Evolutionary conservation across 2,888 invertebrate genomes (phyloP).

Genomic region (Lingula anatina): DNA sequence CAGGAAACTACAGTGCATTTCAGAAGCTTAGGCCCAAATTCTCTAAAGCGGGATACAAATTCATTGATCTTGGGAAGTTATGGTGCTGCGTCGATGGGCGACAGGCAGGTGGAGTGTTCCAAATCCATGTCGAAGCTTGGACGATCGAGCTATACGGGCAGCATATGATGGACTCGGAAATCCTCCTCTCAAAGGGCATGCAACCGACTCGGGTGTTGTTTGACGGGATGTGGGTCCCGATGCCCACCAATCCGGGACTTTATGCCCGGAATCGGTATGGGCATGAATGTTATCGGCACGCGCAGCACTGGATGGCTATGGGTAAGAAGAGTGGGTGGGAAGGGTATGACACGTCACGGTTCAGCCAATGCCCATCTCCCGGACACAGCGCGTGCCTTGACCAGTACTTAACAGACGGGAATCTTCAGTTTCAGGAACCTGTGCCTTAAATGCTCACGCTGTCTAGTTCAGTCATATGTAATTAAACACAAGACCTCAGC

Average conservation of each 20-base stretch:
- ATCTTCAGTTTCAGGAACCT: constrained; percentile 21
- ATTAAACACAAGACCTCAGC: too few species aligned
- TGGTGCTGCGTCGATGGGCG: constrained; percentile 20
- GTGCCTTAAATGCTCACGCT: too few species aligned
- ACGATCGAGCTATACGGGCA: constrained; percentile 35
- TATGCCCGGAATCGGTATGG: constrained; percentile 39
- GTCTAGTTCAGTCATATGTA: too few species aligned
- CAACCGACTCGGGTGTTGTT: constrained; percentile 26
- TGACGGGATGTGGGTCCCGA: constrained; percentile 32
- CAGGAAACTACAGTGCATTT: constrained; percentile 22
- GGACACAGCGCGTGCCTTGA: constrained; percentile 38
- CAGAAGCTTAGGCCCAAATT: constrained; percentile 10
- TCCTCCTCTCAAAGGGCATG: constrained; percentile 13
- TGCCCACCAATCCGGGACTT: constrained; percentile 38
- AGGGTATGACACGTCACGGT: constrained; percentile 24
- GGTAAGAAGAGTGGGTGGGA: constrained; percentile 23
- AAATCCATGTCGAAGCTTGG: constrained; percentile 19
- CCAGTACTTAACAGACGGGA: constrained; percentile 36
- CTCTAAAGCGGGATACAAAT: constrained; percentile 9
- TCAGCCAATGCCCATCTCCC: constrained; percentile 22
- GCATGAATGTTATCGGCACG: constrained; percentile 34
- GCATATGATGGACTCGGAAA: constrained; percentile 25
- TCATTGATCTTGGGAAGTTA: constrained; percentile 5
- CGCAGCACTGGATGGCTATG: constrained; percentile 29
- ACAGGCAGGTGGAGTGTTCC: constrained; percentile 21